Base-by-base conservation (phyloP, 2,888 invertebrate species). In the Corbicula japonica region DNA sequence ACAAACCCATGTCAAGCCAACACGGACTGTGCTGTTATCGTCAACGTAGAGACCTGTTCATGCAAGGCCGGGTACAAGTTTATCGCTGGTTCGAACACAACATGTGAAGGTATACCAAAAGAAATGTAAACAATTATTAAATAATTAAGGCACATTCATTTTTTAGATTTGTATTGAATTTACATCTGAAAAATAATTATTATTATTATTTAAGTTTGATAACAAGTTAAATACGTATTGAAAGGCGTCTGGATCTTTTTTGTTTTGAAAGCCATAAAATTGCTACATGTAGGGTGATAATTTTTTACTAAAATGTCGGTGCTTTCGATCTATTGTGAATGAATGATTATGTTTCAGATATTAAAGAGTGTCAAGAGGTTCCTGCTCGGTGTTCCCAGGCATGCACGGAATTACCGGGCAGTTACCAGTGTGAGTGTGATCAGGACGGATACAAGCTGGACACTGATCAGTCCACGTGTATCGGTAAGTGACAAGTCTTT, bases 371-470 rank as follows among this genome's bases (percentile, higher is more conserved):
- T 65, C 30, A 74, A 15, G 32, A 52, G 23, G 65, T 48, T 2
- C 41, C 69, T 2, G 65, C 30, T 21, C 81, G 76, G 1, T 83
- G 83, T 52, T 60, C 71, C 18, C 85, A 83, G 63, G 28, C 12
- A 1, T 83, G 85, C 58, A 50, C 34, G 2, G 78, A 83, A 32
- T 12, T 21, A 21, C 23, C n/a, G 1, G 81, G 83, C 5, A 56
- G 76, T 1, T 85, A 76, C 38, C 34, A 6, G 15, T 85, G 85
- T 63, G 50, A 44, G 15, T 85, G 85, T 65, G 52, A 78, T 28
- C 97, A 97, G 91, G 96, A 97, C 52, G 99, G 99, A 18, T 99
- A 96, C 91, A 97, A 98, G 91, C 94, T 99, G n/a, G 79, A 66
- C 48, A 58, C 68, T 10, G 74, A 75, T 44, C 48, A 56, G 26